These are phyloP conservation scores for Eptatretus atami DNA, from an alignment of 2,797 vertebrate genomes.

Conservation along the genomic window DNA sequence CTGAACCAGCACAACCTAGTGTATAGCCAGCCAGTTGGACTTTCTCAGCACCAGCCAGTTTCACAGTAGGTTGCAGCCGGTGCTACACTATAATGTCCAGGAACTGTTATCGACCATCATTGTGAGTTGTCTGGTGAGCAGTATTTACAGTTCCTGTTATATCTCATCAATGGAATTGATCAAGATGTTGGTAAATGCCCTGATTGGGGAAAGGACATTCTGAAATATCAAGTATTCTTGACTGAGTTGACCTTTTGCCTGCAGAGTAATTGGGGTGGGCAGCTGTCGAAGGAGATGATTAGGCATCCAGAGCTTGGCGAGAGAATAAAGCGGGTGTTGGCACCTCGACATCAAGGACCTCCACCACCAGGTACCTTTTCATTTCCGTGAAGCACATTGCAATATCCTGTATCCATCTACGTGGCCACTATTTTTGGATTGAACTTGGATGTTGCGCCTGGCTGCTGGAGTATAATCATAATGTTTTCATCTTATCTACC, in stretches of 20 bases:
- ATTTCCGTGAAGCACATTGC: not conserved
- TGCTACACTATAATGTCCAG: constrained; percentile 30
- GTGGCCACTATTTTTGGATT: not conserved
- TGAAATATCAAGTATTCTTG: too few species aligned
- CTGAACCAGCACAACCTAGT: constrained; percentile 39
- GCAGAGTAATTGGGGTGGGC: constrained; percentile 22
- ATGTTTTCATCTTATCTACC: too few species aligned
- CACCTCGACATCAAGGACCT: constrained; percentile 20
- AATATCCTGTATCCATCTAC: not conserved
- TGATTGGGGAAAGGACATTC: too few species aligned
- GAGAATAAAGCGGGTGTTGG: constrained; percentile 58
- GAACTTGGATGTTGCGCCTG: too few species aligned
- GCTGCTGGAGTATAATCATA: too few species aligned
- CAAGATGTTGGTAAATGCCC: too few species aligned
- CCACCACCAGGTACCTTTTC: constrained; percentile 5
- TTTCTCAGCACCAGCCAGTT: constrained; percentile 7
- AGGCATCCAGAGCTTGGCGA: constrained; percentile 67
- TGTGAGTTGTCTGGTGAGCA: constrained; percentile 15
- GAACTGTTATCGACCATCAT: constrained; percentile 75
- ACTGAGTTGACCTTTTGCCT: too few species aligned
- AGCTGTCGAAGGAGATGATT: constrained; percentile 50
- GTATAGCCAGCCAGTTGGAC: constrained; percentile 10
- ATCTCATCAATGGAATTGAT: too few species aligned
- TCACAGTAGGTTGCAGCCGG: constrained; percentile 15
- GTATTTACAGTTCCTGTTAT: too few species aligned